phyloP scores from a whole-genome alignment of 1,140 invertebrate genomes.

The Lycorma delicatula region DNA sequence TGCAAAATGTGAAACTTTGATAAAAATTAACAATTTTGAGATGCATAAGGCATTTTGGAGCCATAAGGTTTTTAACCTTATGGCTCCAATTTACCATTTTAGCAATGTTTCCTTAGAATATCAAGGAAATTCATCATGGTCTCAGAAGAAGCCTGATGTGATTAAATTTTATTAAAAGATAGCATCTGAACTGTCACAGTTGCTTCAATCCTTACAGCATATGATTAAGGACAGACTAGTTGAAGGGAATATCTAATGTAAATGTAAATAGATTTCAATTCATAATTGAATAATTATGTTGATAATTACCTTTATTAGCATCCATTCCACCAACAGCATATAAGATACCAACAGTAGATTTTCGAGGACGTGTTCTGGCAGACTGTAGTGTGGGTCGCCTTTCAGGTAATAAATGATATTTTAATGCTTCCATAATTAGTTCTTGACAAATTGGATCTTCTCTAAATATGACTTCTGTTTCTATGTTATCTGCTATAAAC shows the following conservation, averaged over 20 bases:
- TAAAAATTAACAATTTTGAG: too few species aligned
- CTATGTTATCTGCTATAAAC: slow-evolving; percentile 81
- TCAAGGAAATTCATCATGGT: too few species aligned
- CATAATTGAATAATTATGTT: not conserved
- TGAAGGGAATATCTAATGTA: not conserved
- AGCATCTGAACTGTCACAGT: too few species aligned
- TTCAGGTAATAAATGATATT: slow-evolving; percentile 81
- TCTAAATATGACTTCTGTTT: slow-evolving; percentile 53
- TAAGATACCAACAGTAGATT: slow-evolving; percentile 80
- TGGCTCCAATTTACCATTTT: too few species aligned
- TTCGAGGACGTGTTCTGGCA: slow-evolving; percentile 73
- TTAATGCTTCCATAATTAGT: slow-evolving; percentile 86
- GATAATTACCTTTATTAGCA: slow-evolving; percentile 55
- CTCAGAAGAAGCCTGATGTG: too few species aligned
- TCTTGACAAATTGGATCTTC: slow-evolving; percentile 67
- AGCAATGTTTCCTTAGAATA: too few species aligned
- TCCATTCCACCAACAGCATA: slow-evolving; percentile 88
- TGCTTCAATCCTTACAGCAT: too few species aligned
- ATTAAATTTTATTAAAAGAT: too few species aligned
- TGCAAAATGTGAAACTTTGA: too few species aligned
- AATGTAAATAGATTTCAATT: not conserved
- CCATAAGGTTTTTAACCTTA: too few species aligned
- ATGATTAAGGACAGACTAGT: too few species aligned
- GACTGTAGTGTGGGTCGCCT: slow-evolving; percentile 65
- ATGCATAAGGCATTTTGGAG: too few species aligned